Conservation (phyloP, 2,888 invertebrate species). For the Tyria jacobaeae region DNA sequence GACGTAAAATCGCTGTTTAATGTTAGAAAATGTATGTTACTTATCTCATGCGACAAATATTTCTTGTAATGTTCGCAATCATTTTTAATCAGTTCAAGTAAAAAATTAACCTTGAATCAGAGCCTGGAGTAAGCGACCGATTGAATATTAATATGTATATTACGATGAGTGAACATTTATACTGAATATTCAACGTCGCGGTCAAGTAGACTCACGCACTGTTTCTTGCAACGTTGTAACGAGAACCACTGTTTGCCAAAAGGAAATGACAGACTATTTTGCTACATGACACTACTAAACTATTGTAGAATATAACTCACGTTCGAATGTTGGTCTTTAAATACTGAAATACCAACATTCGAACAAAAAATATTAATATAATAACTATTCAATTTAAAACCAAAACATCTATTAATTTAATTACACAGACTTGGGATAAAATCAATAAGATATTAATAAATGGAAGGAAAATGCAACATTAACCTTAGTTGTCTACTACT, state of each 20-base stretch:
- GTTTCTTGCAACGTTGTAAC: slow-evolving; percentile 30
- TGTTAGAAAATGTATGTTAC: slow-evolving; percentile 28
- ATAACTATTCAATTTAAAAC: too few relatives aligned
- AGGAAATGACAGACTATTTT: slow-evolving; percentile 30
- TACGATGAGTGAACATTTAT: slow-evolving; percentile 67
- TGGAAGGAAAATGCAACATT: too few relatives aligned
- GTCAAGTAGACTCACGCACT: slow-evolving; percentile 72
- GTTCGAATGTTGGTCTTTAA: too few relatives aligned
- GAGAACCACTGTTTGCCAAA: slow-evolving; percentile 42
- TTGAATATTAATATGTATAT: slow-evolving; percentile 75
- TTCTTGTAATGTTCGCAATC: slow-evolving; percentile 55
- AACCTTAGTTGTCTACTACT: too few relatives aligned
- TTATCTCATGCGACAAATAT: slow-evolving; percentile 44
- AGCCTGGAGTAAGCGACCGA: slow-evolving; percentile 73
- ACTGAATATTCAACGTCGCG: slow-evolving; percentile 80
- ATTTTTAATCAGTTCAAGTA: slow-evolving; percentile 66
- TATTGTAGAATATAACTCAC: background rate
- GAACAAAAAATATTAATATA: background rate
- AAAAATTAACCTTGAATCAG: slow-evolving; percentile 78
- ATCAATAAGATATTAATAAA: background rate
- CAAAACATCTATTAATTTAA: background rate
- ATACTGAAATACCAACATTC: background rate
- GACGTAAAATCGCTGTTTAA: slow-evolving; percentile 20
- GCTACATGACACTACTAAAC: slow-evolving; percentile 4
- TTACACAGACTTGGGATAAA: background rate